phyloP scores from a whole-genome alignment of 2,888 invertebrate genomes.

The Trissonchulus sp. region DNA sequence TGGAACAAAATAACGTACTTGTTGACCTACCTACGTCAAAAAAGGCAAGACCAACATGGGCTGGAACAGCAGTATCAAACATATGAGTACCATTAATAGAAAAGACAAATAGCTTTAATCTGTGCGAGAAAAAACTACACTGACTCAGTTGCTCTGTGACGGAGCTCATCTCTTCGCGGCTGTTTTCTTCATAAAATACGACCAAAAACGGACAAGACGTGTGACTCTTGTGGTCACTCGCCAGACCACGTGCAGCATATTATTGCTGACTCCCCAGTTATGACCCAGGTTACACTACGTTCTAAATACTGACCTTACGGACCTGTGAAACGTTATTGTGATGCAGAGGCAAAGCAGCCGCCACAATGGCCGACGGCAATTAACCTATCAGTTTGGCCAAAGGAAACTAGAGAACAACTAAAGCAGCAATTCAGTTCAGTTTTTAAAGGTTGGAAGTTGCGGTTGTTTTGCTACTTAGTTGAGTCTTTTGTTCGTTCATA shows the following conservation, averaged over 20 bases:
- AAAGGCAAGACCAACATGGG: conserved; percentile 4
- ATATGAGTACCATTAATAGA: not conserved
- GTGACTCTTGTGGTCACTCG: not conserved
- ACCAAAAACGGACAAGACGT: not conserved
- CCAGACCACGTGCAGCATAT: not conserved
- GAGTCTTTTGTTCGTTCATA: no score
- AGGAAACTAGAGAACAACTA: no score
- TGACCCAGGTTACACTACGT: not conserved
- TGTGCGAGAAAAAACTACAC: not conserved
- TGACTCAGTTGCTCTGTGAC: not conserved
- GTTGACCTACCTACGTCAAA: not conserved
- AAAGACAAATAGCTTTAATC: not conserved
- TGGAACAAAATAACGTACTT: not conserved
- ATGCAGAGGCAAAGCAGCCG: conserved; percentile 11
- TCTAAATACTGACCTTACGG: not conserved
- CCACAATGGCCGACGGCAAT: no score
- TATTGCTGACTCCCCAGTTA: conserved; percentile 1
- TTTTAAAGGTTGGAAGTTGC: no score
- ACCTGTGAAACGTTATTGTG: not conserved
- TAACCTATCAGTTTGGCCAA: no score
- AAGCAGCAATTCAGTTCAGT: no score
- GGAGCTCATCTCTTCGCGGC: not conserved
- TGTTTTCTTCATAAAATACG: not conserved
- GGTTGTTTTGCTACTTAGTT: no score
- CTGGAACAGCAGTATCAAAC: not conserved